Evolutionary conservation across 2,797 vertebrate genomes (phyloP), one percentile per base, ranked within the genome.

Genomic region (Thaleichthys pacificus): DNA sequence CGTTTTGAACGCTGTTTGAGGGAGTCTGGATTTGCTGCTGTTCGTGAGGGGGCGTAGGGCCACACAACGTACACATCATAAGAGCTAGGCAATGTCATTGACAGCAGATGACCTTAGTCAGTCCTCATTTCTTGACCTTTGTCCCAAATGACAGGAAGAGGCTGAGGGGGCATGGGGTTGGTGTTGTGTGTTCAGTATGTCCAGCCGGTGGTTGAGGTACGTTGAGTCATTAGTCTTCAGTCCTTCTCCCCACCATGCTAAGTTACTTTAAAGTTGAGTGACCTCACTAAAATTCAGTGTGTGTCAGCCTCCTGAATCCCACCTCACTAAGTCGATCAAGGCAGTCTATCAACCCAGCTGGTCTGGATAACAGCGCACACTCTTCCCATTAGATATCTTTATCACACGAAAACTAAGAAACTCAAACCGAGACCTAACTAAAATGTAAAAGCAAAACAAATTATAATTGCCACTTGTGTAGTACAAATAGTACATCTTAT

Each of bases 401-500:
- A 49, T 85, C 84, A 80, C 84, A 69, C 28, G 63, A 62, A 74
- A 85, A 71, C 82, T 82, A 82, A 77, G 57, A 88, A 70, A 85
- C 77, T 70, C 83, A 79, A 79, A 85, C 82, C 81, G 15, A 73
- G 82, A 91, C 79, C 80, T 26, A 88, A 90, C 85, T 88, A 80
- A 90, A 67, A 67, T 28, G 47, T 54, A 30, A 90, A 75, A 49
- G 57, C 57, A 49, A 56, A 57, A 70, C 57, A 77, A 69, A 62
- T n/a, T 22, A 82, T 82, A 77, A 82, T 77, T 87, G 87, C 88
- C 88, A 87, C 82, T 85, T 84, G 85, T 84, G 85, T 82, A 77
- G 83, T 77, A 87, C 85, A 77, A 86, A 80, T 76, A 86, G 83
- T 88, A 88, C 85, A 88, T 89, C 82, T 87, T 77, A 51, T 89